Evolutionary conservation across 2,113 vertebrate species (phyloP).

Genomic region (Hemiprocne comata): DNA sequence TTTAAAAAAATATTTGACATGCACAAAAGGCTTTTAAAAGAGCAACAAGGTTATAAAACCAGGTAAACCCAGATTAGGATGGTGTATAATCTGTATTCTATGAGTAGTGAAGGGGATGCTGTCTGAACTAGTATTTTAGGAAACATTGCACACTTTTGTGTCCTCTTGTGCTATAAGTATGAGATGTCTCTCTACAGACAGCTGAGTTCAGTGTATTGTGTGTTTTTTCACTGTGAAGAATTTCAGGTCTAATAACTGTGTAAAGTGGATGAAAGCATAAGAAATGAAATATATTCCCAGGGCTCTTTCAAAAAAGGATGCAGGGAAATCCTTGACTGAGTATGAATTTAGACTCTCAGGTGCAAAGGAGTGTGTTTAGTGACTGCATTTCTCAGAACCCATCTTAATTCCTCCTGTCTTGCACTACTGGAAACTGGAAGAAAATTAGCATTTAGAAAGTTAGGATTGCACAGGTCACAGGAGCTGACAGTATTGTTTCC

Average conservation of each 20-base stretch:
- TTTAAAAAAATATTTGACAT: neutral
- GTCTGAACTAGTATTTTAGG: neutral
- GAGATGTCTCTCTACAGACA: neutral
- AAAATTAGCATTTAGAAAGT: neutral
- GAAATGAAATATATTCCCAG: neutral
- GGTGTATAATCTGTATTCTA: fast-evolving
- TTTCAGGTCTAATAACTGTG: neutral
- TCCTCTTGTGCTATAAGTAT: neutral
- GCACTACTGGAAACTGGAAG: neutral
- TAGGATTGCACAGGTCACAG: neutral
- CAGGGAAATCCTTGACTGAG: neutral
- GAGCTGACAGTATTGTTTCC: neutral
- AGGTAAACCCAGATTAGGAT: neutral
- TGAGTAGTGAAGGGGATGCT: neutral
- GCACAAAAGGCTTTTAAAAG: neutral
- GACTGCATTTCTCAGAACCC: neutral
- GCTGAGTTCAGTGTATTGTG: neutral
- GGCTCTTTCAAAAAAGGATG: neutral
- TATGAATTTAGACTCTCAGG: neutral
- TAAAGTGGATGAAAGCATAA: neutral
- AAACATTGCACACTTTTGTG: neutral
- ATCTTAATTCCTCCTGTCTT: neutral
- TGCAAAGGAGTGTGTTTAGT: neutral
- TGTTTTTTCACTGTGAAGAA: neutral
- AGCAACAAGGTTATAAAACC: neutral